Conservation (phyloP, 2,888 invertebrate species). For the Pinctada fucata region DNA sequence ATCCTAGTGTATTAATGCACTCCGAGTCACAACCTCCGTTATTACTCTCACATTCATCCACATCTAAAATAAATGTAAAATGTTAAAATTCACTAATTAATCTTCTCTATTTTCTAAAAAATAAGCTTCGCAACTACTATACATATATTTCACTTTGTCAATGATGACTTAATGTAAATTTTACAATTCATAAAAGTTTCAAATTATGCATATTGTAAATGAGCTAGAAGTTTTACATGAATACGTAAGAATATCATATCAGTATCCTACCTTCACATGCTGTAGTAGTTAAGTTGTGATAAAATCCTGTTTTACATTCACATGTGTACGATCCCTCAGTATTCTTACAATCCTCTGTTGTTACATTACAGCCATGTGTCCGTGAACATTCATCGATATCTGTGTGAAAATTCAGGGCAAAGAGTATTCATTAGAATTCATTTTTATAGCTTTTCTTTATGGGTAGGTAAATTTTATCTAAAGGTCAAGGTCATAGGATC, state of each 20-base stretch:
- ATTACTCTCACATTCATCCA: conserved; percentile 22
- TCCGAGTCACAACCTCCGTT: conserved; percentile 1
- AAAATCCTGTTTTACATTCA: conserved; percentile 24
- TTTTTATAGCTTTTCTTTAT: too few relatives aligned
- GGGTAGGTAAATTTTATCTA: too few relatives aligned
- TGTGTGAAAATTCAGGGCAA: conserved; percentile 26
- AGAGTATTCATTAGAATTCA: too few relatives aligned
- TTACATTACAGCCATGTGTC: background rate
- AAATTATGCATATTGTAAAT: too few relatives aligned
- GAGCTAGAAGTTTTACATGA: background rate
- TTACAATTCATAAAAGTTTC: too few relatives aligned
- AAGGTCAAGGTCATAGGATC: too few relatives aligned
- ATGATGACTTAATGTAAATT: too few relatives aligned
- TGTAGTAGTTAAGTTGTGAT: background rate
- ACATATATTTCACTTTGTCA: too few relatives aligned
- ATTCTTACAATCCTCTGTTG: conserved; percentile 15
- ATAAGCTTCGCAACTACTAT: too few relatives aligned
- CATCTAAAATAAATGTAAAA: conserved; percentile 3
- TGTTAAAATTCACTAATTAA: background rate
- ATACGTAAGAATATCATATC: background rate
- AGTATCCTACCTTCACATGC: conserved; percentile 8
- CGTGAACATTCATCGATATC: conserved; percentile 52
- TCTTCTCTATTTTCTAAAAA: too few relatives aligned
- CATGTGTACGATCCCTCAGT: conserved; percentile 20
- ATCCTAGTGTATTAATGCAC: conserved; percentile 19